Evolutionary conservation across 2,888 invertebrate species (phyloP), one percentile per base, ranked within the genome.

Genomic region (Linhomoeus sp.): DNA sequence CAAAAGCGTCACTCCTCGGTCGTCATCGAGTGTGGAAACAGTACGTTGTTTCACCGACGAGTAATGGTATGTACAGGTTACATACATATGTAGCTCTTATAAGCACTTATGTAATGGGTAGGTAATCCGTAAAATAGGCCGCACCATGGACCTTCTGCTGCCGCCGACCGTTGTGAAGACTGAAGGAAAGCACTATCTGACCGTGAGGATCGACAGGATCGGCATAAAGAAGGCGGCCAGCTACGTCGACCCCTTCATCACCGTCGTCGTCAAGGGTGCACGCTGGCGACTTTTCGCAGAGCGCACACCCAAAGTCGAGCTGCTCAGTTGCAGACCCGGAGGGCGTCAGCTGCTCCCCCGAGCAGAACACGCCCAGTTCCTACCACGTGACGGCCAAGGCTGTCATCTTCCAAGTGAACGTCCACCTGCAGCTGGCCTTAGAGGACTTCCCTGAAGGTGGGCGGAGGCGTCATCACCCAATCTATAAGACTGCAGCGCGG

Each of bases 231-330:
- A 64, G 52, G 58, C 61, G 26, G 47, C 54, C 15, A 57, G 59
- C 47, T 63, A 54, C 43, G 58, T 64, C 20, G 62, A 64, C 49
- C 60, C 63, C 2, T 62, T 52, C 48, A 55, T 65, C 40, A 56
- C 61, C 19, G 55, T 65, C 25, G 57, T 60, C 44, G 60, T 65
- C 23, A 63, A 58, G 58, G 62, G 65, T 64, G 41, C 15, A 15
- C 35, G 35, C 15, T 12, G 12, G 9, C 12, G 15, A 33, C 9
- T 33, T 33, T 15, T 33, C 35, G 35, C 9, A 33, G 9, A 12
- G 35, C 12, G 15, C 9, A 33, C 15, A 15, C 15, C 7, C 38
- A 15, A 9, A n/a, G 9, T 19, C 7, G 9, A 23, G 3, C 7
- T 3, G 7, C 9, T 20, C 9, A 17, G 12, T 54, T 53, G 15